Base-by-base conservation (phyloP, 2,797 vertebrate genomes). In the Stomatorhinus walkeri region DNA sequence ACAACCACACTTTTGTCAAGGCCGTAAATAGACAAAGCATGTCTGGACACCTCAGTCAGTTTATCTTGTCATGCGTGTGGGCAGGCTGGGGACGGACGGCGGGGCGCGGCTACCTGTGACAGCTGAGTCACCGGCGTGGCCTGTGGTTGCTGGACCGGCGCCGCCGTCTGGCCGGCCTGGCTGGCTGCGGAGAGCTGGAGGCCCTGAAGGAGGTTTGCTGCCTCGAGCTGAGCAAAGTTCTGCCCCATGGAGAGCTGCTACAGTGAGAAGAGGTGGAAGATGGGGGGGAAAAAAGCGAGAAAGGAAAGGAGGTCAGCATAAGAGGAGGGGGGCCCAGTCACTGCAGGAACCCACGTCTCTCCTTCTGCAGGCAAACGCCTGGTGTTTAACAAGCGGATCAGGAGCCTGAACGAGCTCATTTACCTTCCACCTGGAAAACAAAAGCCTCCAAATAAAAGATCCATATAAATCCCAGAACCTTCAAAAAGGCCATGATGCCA, bases 131-230 rank as follows among this genome's bases (percentile, higher is more conserved):
- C 92, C 52, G 95, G 93, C 4, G 94, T 85, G 8, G 93, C 91
- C 0, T 95, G 90, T 0, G 96, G 93, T 79, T 96, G 95, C 91
- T 97, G 96, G 96, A n/a, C 96, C 91, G 0, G 95, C 93, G 95
- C 84, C 95, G 93, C 4, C 1, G 94, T 51, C 48, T 96, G 96
- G 79, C 93, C 93, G 0, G 91, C 92, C 24, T 95, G 92, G 91
- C 94, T 89, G 3, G 94, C 93, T 76, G 88, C 28, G 54, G 93
- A 68, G 52, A 95, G 94, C 83, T 93, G 59, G 0, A 94, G 88
- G 0, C 95, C 91, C 64, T 94, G 95, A 32, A 95, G 88, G 0
- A 95, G 49, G 0, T 93, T 93, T 89, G 95, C 96, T 56, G 93
- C 93, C 59, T 95, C 92, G 90, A 94, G 94, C 48, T 95, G 96